Percentiles rank a stretch among this genome's conserved stretches.
These are phyloP conservation scores for Aphrophora alni DNA, from an alignment of 2,888 invertebrate species.

Conservation along the genomic window DNA sequence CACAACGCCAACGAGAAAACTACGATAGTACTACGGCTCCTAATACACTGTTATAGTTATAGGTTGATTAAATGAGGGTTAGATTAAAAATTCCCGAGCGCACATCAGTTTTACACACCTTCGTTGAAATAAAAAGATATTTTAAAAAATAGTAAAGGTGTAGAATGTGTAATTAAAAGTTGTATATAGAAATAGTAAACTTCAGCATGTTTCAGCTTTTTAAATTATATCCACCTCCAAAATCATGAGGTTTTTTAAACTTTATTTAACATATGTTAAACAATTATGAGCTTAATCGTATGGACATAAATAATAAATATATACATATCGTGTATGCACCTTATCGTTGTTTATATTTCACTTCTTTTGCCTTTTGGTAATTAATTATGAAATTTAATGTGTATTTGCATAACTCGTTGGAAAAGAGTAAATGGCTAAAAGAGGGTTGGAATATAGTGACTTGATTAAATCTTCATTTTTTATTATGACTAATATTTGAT, in stretches of 20 bases:
- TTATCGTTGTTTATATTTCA: not conserved
- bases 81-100: constrained; percentile 46
- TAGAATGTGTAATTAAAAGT: not conserved
- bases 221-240: not conserved
- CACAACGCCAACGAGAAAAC: not conserved
- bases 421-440: not conserved
- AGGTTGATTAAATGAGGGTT: constrained; percentile 48
- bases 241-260: not conserved
- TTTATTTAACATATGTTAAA: not conserved
- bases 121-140: not conserved
- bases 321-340: not conserved
- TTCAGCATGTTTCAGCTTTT: not conserved
- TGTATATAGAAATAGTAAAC: not conserved
- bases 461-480: too few relatives aligned
- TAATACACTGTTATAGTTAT: constrained; percentile 42
- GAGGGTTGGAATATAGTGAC: too few relatives aligned
- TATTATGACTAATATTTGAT: too few relatives aligned
- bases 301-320: not conserved
- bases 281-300: not conserved
- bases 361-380: not conserved
- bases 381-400: not conserved
- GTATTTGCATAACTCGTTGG: not conserved
- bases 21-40: not conserved
- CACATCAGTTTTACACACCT: constrained; percentile 33
- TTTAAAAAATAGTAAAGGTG: not conserved